phyloP scores from a whole-genome alignment of 1,140 invertebrate genomes.

The Nixonia krombeini region DNA sequence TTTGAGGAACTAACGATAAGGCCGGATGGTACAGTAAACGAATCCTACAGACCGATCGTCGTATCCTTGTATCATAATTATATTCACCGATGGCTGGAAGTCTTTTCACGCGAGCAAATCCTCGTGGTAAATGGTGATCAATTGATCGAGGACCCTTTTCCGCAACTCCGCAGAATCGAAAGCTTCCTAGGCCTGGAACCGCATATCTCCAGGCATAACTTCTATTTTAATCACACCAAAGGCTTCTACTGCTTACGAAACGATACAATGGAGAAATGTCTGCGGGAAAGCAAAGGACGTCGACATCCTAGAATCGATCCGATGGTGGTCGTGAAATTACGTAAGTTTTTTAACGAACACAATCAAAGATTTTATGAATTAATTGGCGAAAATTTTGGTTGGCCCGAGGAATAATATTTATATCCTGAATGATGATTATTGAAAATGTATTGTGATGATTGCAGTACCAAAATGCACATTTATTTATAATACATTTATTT shows the following conservation, averaged over 20 bases:
- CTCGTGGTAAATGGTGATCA: conserved; percentile 96
- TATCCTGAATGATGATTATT: no score
- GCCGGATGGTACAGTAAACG: conserved; percentile 86
- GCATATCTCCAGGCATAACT: conserved; percentile 87
- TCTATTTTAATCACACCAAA: conserved; percentile 97
- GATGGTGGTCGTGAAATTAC: conserved; percentile 86
- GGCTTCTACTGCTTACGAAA: conserved; percentile 96
- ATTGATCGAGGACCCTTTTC: conserved; percentile 94
- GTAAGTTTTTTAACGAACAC: conserved; percentile 94
- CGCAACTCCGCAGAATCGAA: conserved; percentile 89
- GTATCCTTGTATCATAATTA: conserved; percentile 90
- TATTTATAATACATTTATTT: no score
- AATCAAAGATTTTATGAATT: conserved; percentile 97
- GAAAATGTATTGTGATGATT: no score
- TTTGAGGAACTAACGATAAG: conserved; percentile 88
- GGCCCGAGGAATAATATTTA: conserved; percentile 87
- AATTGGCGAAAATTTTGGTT: conserved; percentile 91
- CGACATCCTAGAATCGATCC: conserved; percentile 91
- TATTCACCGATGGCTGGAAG: conserved; percentile 86
- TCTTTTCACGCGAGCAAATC: conserved; percentile 91
- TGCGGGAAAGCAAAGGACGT: conserved; percentile 95
- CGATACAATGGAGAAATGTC: conserved; percentile 89
- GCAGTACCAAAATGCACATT: no score
- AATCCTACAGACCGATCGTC: conserved; percentile 83
- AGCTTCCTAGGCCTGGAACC: conserved; percentile 88